A percentile compares a stretch with the other conserved stretches of the same genome.
phyloP scores from a whole-genome alignment of 2,113 vertebrate genomes.

The Oreochromis aureus region DNA sequence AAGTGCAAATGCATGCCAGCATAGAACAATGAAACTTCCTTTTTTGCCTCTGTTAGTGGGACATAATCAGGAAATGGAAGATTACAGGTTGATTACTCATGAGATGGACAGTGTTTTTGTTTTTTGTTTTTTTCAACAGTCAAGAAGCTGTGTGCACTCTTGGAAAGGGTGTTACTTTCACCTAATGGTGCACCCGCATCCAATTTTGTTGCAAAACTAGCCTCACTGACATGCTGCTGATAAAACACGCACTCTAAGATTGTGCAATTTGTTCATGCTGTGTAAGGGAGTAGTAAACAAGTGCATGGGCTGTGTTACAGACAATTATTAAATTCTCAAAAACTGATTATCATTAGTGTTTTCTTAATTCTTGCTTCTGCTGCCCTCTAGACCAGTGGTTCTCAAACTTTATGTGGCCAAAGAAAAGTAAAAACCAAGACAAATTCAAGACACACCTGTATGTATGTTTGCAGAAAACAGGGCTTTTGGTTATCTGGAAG shows the following conservation, averaged over 20 bases:
- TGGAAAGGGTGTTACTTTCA: not conserved
- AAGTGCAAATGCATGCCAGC: conserved; percentile 18
- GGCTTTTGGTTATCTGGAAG: not conserved
- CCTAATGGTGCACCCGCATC: not conserved
- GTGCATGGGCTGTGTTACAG: conserved; percentile 14
- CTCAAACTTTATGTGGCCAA: not conserved
- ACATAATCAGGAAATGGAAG: conserved; percentile 10
- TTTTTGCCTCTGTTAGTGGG: not conserved
- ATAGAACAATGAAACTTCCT: conserved; percentile 5
- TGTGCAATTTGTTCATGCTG: not conserved
- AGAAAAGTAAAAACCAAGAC: not conserved
- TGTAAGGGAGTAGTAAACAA: not conserved
- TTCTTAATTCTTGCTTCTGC: not conserved
- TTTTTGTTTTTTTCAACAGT: not conserved
- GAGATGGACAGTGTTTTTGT: not conserved
- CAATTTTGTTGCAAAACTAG: not conserved
- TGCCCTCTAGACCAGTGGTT: not conserved
- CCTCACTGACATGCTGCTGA: not conserved
- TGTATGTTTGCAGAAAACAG: not conserved
- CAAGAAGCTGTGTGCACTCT: not conserved
- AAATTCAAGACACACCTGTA: not conserved
- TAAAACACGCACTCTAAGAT: not conserved
- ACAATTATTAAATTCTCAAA: not conserved
- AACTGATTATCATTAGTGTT: not conserved
- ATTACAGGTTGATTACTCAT: not conserved